These are phyloP conservation scores for Periophthalmodon schlosseri DNA, from an alignment of 2,113 vertebrate species.

Conservation along the genomic window DNA sequence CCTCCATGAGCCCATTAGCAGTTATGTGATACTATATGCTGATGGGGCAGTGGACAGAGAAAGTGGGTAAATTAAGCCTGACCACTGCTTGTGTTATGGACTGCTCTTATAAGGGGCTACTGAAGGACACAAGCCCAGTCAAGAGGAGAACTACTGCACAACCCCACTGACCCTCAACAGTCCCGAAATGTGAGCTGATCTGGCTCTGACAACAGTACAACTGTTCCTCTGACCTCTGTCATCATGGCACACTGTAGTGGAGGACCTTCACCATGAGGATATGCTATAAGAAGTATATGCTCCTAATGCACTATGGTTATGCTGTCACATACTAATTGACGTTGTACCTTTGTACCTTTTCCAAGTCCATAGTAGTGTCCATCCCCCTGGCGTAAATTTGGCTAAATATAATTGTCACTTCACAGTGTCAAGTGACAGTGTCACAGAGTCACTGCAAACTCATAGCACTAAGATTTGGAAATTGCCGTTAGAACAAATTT, in stretches of 20 bases:
- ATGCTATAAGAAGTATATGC: neutral
- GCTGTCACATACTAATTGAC: neutral
- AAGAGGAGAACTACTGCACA: slow-evolving; percentile 27
- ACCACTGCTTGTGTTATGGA: slow-evolving; percentile 69
- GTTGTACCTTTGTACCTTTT: neutral
- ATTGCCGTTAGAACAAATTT: too few relatives aligned
- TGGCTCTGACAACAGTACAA: slow-evolving; percentile 41
- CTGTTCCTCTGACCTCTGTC: slow-evolving; percentile 50
- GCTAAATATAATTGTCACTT: neutral
- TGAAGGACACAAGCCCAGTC: slow-evolving; percentile 64
- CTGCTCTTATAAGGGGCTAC: slow-evolving; percentile 59
- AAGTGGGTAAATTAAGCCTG: slow-evolving; percentile 76
- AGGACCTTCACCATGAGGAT: neutral
- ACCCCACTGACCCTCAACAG: slow-evolving; percentile 34
- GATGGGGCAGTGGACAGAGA: slow-evolving; percentile 71
- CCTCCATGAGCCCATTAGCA: slow-evolving; percentile 71
- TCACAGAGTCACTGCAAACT: too few relatives aligned
- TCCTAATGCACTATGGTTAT: neutral
- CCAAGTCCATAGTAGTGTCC: neutral
- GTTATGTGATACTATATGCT: slow-evolving; percentile 79
- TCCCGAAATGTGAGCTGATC: slow-evolving; percentile 52
- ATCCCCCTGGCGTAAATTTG: neutral
- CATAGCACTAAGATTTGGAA: too few relatives aligned
- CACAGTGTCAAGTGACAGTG: too few relatives aligned
- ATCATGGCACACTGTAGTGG: slow-evolving; percentile 11